Percentiles rank a stretch among this genome's conserved stretches.
phyloP scores from a whole-genome alignment of 2,797 vertebrate genomes.

The Sebastes dallii region DNA sequence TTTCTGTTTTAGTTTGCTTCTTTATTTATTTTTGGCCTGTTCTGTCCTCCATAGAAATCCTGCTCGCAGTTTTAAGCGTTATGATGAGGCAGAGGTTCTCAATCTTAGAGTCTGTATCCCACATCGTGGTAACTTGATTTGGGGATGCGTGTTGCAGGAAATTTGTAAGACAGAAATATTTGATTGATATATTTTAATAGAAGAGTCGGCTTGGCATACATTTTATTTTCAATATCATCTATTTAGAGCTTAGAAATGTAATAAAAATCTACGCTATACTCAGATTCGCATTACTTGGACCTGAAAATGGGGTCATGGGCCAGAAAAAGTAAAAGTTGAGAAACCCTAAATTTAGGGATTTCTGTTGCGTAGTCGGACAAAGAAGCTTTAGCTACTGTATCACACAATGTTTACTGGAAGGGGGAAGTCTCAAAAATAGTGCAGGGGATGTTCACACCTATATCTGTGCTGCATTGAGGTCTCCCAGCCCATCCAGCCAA shows the following conservation, averaged over 20 bases:
- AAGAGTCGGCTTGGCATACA: not conserved
- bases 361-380: not conserved
- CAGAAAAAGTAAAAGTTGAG: not conserved
- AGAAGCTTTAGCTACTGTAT: not conserved
- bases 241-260: not conserved
- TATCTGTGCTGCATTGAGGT: conserved; percentile 61
- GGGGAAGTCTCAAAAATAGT: conserved; percentile 35
- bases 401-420: conserved; percentile 25
- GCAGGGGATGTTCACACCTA: conserved; percentile 44
- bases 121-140: not conserved
- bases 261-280: not conserved
- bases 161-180: not conserved
- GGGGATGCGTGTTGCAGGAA: not conserved
- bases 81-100: not conserved
- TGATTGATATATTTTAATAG: not conserved
- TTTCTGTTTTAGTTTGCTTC: too few relatives aligned
- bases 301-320: not conserved
- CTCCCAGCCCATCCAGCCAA: conserved; percentile 59
- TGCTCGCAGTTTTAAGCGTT: not conserved
- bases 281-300: not conserved
- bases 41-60: not conserved
- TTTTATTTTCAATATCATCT: not conserved
- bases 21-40: not conserved
- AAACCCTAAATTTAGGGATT: not conserved
- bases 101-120: not conserved